phyloP scores from a whole-genome alignment of 2,888 invertebrate species.

The Polydrusus cervinus region DNA sequence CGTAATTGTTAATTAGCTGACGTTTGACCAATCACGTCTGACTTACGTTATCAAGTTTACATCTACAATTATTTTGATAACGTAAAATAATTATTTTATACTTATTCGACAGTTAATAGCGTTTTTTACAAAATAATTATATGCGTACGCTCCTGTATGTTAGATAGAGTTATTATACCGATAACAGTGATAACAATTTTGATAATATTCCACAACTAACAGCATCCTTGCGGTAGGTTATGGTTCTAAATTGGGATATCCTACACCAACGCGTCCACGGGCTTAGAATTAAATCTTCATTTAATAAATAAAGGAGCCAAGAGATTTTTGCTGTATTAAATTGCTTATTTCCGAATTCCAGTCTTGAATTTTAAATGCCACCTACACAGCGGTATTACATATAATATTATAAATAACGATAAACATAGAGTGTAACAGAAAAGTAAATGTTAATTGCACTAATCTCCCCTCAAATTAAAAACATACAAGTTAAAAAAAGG shows the following conservation, averaged over 20 bases:
- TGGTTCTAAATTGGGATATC: slow-evolving; percentile 26
- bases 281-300: slow-evolving; percentile 27
- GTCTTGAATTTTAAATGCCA: not conserved
- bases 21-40: no score
- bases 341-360: slow-evolving; percentile 46
- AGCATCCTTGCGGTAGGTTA: not conserved
- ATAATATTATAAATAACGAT: not conserved
- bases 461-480: no score
- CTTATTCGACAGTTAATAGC: no score
- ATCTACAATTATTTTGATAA: no score
- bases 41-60: no score
- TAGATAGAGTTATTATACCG: not conserved
- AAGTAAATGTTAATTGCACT: not conserved
- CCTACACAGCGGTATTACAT: slow-evolving; percentile 1
- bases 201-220: not conserved
- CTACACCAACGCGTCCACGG: slow-evolving; percentile 23
- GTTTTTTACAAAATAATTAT: no score
- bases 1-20: no score
- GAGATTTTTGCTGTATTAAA: slow-evolving; percentile 31
- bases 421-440: not conserved
- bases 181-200: not conserved
- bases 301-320: slow-evolving; percentile 32
- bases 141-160: not conserved
- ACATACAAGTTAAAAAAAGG: no score
- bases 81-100: no score